Percentiles rank a stretch among this genome's conserved stretches.
These are phyloP conservation scores for Eupithecia exiguata DNA, from an alignment of 2,888 invertebrate species.

Conservation along the genomic window DNA sequence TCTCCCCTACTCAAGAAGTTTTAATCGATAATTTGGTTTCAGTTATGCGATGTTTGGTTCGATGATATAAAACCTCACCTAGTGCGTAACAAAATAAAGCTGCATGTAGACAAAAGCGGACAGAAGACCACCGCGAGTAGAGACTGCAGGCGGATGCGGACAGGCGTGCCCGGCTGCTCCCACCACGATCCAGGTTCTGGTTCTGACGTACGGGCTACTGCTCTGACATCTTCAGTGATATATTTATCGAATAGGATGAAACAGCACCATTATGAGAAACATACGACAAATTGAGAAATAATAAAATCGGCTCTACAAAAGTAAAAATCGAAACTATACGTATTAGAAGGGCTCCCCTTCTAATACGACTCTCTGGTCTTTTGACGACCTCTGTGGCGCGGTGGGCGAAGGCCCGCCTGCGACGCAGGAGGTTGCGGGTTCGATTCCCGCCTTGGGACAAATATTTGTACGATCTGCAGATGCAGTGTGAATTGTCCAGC, in stretches of 20 bases:
- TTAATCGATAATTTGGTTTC: constrained; percentile 43
- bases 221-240: constrained; percentile 33
- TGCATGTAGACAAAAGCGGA: constrained; percentile 62
- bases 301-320: background rate
- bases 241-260: background rate
- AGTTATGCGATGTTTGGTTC: constrained; percentile 80
- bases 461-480: no score
- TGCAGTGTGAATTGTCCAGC: no score
- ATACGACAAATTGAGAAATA: no score
- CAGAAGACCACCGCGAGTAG: constrained; percentile 47
- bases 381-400: no score
- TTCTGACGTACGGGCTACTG: constrained; percentile 70
- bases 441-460: no score
- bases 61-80: constrained; percentile 77
- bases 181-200: constrained; percentile 79
- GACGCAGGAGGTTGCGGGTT: no score
- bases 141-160: constrained; percentile 49
- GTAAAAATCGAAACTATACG: background rate
- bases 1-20: no score
- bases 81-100: constrained; percentile 73
- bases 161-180: constrained; percentile 56
- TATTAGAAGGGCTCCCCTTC: no score
- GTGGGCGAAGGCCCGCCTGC: no score
- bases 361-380: no score
- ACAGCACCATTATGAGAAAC: background rate